phyloP scores from a whole-genome alignment of 2,113 vertebrate genomes.

The Axis porcinus region DNA sequence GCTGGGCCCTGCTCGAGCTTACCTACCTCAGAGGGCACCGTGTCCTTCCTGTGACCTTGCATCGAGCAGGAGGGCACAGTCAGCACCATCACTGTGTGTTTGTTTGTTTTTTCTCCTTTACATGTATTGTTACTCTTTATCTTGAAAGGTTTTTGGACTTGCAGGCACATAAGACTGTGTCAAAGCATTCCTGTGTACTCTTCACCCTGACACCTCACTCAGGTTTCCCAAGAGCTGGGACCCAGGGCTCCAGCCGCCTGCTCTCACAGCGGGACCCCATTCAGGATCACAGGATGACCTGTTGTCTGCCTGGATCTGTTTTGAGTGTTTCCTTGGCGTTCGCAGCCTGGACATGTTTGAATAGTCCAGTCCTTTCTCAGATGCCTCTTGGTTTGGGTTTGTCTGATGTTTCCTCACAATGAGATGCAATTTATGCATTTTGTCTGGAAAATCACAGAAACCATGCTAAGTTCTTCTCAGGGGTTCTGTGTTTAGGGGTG shows the following conservation, averaged over 20 bases:
- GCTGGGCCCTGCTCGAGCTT: background rate
- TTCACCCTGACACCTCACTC: background rate
- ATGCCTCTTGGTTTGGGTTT: background rate
- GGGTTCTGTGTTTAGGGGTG: background rate
- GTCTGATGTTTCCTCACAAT: background rate
- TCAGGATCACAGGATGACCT: accelerated
- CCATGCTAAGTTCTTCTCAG: background rate
- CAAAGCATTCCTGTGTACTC: too few relatives aligned
- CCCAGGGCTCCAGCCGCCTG: accelerated
- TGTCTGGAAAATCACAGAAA: background rate
- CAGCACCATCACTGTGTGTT: accelerated
- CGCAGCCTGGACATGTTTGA: background rate
- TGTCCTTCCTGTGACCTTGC: background rate
- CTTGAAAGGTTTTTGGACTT: background rate
- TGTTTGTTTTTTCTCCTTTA: background rate
- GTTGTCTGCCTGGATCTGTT: accelerated
- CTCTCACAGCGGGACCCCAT: accelerated
- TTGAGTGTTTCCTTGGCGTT: background rate
- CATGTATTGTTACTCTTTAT: background rate
- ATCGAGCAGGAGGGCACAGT: accelerated
- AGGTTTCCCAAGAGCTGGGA: background rate
- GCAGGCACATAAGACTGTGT: background rate
- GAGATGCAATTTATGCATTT: background rate
- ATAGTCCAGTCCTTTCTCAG: background rate
- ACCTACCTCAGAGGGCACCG: accelerated